These are phyloP conservation scores for Drosophila kuntzei DNA, from an alignment of 2,888 invertebrate species.

Conservation along the genomic window DNA sequence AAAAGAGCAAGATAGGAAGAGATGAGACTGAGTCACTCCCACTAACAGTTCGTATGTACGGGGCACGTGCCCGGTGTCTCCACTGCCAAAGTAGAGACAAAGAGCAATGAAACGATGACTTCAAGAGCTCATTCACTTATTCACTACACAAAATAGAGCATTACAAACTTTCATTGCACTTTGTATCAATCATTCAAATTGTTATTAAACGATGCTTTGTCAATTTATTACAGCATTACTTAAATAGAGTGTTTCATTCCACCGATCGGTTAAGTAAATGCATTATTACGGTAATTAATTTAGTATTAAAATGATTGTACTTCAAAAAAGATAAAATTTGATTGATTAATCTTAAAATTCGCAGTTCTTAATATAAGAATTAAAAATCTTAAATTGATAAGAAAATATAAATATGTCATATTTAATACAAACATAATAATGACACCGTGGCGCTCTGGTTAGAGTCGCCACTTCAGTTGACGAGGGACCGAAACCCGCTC, in stretches of 20 bases:
- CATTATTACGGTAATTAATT: neutral
- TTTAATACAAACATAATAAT: too few species aligned
- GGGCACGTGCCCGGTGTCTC: slow-evolving; percentile 35
- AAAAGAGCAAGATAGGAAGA: neutral
- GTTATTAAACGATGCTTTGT: neutral
- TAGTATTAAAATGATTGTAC: neutral
- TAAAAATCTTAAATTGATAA: too few species aligned
- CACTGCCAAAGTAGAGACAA: slow-evolving; percentile 30
- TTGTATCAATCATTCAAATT: neutral
- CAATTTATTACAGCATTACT: neutral
- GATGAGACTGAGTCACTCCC: slow-evolving; percentile 5
- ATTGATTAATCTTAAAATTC: too few species aligned
- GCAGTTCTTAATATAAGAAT: too few species aligned
- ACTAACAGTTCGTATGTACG: slow-evolving; percentile 28
- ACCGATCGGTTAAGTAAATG: neutral
- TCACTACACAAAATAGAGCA: slow-evolving; percentile 17
- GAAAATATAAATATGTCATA: too few species aligned
- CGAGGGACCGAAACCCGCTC: too few species aligned
- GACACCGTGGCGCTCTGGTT: too few species aligned
- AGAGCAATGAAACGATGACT: slow-evolving; percentile 32
- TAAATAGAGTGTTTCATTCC: neutral
- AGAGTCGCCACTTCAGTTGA: too few species aligned
- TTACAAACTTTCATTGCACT: neutral
- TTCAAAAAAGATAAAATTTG: too few species aligned
- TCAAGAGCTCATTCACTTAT: slow-evolving; percentile 25